These are phyloP conservation scores for Cetonia aurata DNA, from an alignment of 2,888 invertebrate species.

Conservation along the genomic window DNA sequence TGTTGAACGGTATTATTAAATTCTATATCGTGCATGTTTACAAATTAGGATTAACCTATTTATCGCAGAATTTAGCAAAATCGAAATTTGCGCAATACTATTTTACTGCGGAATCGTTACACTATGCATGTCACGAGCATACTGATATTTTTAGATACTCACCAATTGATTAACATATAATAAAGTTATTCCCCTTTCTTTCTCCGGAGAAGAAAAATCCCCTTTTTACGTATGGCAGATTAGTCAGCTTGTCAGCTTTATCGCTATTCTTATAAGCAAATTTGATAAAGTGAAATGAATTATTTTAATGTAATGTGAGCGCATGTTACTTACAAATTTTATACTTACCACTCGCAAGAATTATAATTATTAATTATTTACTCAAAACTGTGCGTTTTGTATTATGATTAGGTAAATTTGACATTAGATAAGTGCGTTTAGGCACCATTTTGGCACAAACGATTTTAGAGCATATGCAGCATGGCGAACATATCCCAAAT, in stretches of 20 bases:
- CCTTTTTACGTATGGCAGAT: slow-evolving; percentile 29
- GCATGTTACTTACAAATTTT: too few species aligned
- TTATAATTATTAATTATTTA: too few species aligned
- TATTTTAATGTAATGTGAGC: too few species aligned
- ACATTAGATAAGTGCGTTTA: neutral
- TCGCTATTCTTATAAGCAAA: neutral
- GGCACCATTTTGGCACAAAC: neutral
- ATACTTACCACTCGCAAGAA: too few species aligned
- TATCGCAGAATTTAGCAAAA: neutral
- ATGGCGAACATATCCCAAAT: neutral
- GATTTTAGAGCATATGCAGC: neutral
- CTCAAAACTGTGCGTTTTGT: too few species aligned
- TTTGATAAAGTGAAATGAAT: slow-evolving; percentile 2
- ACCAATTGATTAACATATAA: slow-evolving; percentile 2
- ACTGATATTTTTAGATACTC: slow-evolving; percentile 14
- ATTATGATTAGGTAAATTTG: neutral
- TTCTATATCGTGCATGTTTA: slow-evolving; percentile 29
- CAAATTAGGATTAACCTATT: slow-evolving; percentile 25
- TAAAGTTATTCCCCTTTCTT: slow-evolving; percentile 35
- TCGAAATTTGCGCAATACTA: neutral
- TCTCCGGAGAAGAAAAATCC: slow-evolving; percentile 17
- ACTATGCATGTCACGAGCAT: neutral
- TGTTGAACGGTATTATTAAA: neutral
- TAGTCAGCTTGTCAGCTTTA: slow-evolving; percentile 16
- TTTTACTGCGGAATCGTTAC: neutral